Percentiles rank a stretch among this genome's conserved stretches.
Conservation (phyloP, 2,888 invertebrate genomes). For the Petrolisthes cinctipes region DNA sequence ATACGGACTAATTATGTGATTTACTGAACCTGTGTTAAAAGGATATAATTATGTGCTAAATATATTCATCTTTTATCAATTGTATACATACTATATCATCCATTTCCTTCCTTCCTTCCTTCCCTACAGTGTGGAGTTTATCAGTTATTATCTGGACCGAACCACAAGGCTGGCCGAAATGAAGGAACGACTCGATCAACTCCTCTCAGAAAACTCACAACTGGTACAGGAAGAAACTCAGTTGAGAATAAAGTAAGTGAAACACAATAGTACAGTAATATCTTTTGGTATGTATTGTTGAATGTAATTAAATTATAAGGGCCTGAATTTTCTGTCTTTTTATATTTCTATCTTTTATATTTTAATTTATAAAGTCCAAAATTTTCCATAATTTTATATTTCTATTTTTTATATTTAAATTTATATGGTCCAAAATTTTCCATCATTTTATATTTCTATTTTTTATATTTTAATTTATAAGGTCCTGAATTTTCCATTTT, state of each 20-base stretch:
- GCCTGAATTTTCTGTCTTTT: no score
- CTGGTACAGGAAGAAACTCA: constrained; percentile 70
- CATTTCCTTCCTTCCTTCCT: no score
- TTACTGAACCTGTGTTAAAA: no score
- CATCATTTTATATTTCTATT: not conserved
- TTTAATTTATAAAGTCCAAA: no score
- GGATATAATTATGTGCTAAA: no score
- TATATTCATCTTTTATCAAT: no score
- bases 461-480: not conserved
- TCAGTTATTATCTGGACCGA: constrained; percentile 92
- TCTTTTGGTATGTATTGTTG: not conserved
- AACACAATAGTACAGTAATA: not conserved
- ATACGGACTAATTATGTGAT: no score
- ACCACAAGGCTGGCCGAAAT: constrained; percentile 85
- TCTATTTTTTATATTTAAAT: not conserved
- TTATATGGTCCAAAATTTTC: no score
- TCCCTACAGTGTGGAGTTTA: constrained; percentile 84
- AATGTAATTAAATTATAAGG: not conserved
- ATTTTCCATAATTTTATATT: no score
- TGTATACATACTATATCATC: no score
- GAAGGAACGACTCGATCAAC: constrained; percentile 80
- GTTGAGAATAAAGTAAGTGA: constrained; percentile 53
- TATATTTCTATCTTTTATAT: no score
- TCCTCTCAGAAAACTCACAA: constrained; percentile 69
- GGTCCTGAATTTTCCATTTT: not conserved